A percentile compares a stretch with the other conserved stretches of the same genome.
phyloP scores from a whole-genome alignment of 2,797 vertebrate species.

The Phrynocephalus forsythii region DNA sequence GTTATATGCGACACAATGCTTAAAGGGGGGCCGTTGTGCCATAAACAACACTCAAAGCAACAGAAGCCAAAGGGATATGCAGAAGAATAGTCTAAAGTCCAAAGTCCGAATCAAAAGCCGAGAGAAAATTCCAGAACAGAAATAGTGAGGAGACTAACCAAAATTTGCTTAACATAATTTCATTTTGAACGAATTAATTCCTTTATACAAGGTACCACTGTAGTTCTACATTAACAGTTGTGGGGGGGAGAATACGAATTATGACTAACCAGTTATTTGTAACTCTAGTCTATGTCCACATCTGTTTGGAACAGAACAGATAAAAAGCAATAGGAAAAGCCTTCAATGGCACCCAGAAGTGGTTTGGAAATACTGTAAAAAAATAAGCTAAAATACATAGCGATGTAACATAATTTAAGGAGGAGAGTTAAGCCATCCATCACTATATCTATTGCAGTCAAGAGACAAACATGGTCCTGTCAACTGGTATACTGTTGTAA shows the following conservation, averaged over 20 bases:
- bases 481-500: conserved; percentile 45
- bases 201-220: too few species aligned
- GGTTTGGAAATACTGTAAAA: not conserved
- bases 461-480: conserved; percentile 44
- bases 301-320: conserved; percentile 47
- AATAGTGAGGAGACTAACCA: too few species aligned
- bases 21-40: too few species aligned
- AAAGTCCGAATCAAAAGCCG: too few species aligned
- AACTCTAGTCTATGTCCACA: conserved; percentile 32
- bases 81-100: too few species aligned
- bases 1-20: too few species aligned
- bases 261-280: not conserved
- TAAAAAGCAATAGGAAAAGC: conserved; percentile 48
- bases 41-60: too few species aligned
- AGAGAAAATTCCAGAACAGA: too few species aligned
- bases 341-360: conserved; percentile 30
- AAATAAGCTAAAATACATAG: conserved; percentile 4
- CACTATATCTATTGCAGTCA: conserved; percentile 46
- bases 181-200: too few species aligned
- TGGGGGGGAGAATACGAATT: not conserved
- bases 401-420: conserved; percentile 43
- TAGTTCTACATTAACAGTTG: too few species aligned
- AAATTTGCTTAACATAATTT: too few species aligned
- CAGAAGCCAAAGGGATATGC: too few species aligned
- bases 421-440: conserved; percentile 48